Evolutionary conservation across 2,113 vertebrate genomes (phyloP).

Genomic region (Cephalopterus ornatus): DNA sequence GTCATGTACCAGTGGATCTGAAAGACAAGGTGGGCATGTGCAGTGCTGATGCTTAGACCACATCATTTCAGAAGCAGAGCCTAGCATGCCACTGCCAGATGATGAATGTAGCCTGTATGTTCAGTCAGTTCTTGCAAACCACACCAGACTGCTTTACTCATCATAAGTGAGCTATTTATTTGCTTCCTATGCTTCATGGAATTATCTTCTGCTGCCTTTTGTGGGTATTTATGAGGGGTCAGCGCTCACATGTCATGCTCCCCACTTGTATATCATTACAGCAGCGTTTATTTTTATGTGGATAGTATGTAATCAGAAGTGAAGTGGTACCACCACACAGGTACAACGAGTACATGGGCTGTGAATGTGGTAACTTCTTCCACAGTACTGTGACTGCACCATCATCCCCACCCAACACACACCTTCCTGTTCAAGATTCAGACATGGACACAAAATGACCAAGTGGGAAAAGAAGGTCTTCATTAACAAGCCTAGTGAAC

Average conservation of each 20-base stretch:
- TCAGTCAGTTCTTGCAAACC: background rate
- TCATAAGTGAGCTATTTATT: background rate
- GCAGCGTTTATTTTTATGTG: background rate
- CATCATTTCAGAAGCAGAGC: background rate
- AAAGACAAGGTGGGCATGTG: background rate
- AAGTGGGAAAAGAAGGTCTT: background rate
- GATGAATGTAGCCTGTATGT: background rate
- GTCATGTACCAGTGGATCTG: background rate
- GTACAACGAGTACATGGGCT: background rate
- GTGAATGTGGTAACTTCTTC: background rate
- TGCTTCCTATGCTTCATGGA: background rate
- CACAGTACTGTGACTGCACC: background rate
- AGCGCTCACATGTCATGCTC: background rate
- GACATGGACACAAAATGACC: background rate
- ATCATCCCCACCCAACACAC: background rate
- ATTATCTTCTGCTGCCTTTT: background rate
- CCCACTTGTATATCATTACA: background rate
- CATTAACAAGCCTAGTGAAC: background rate
- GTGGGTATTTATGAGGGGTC: background rate
- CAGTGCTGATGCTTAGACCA: background rate
- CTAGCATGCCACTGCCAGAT: background rate
- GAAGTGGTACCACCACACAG: background rate
- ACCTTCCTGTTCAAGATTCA: background rate
- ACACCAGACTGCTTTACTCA: background rate
- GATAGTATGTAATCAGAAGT: background rate